These are phyloP conservation scores for Plodia interpunctella DNA, from an alignment of 1,140 invertebrate species.

Conservation along the genomic window DNA sequence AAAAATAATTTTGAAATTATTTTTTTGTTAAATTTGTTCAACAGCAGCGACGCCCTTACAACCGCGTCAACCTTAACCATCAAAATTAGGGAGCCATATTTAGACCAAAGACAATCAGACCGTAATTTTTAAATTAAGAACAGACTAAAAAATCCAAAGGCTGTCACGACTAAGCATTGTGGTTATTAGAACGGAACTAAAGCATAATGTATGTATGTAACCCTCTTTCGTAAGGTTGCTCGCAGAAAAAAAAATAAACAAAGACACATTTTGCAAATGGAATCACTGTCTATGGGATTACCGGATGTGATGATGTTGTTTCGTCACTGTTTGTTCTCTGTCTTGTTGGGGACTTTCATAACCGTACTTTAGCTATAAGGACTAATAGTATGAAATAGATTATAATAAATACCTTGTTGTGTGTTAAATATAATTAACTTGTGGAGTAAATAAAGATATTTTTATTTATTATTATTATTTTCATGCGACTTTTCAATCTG, in stretches of 20 bases:
- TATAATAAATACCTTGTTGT: too few relatives aligned
- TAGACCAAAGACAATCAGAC: background rate
- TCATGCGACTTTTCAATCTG: too few relatives aligned
- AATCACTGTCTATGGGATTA: constrained; percentile 14
- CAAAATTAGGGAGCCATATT: background rate
- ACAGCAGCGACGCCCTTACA: too few relatives aligned
- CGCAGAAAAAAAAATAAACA: constrained; percentile 23
- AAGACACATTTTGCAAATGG: constrained; percentile 20
- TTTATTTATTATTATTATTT: too few relatives aligned
- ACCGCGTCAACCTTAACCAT: too few relatives aligned
- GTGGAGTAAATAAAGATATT: too few relatives aligned
- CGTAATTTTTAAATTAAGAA: constrained; percentile 10
- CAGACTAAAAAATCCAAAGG: constrained; percentile 10
- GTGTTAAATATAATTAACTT: too few relatives aligned
- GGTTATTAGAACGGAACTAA: constrained; percentile 30
- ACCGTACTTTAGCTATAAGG: too few relatives aligned
- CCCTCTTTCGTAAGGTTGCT: constrained; percentile 16
- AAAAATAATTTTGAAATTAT: too few relatives aligned
- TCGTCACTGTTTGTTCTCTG: constrained; percentile 3
- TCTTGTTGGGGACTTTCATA: too few relatives aligned
- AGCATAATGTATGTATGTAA: constrained; percentile 18
- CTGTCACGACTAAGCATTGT: constrained; percentile 17
- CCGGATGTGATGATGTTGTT: constrained; percentile 12
- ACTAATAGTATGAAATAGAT: too few relatives aligned
- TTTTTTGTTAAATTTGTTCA: too few relatives aligned